Evolutionary conservation across 1,140 invertebrate genomes (phyloP).

Genomic region (Drosophila pruinosa): DNA sequence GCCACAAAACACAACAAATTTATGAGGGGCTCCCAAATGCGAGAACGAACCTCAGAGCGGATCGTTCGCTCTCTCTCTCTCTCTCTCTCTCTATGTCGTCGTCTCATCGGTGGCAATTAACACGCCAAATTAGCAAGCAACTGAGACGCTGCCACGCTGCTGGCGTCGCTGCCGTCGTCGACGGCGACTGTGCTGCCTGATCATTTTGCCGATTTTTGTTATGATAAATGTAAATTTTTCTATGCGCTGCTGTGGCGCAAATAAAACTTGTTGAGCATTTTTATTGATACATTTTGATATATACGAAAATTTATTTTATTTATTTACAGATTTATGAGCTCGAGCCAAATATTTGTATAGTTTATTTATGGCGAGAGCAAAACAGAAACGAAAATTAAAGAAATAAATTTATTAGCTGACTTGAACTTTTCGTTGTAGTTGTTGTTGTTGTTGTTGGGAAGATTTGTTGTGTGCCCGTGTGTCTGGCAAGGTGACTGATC

Average conservation of each 20-base stretch:
- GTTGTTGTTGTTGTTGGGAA: slow-evolving; percentile 23
- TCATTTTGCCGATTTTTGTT: slow-evolving; percentile 39
- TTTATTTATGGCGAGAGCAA: slow-evolving; percentile 69
- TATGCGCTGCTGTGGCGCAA: slow-evolving; percentile 22
- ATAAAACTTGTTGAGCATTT: slow-evolving; percentile 79
- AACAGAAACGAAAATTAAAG: slow-evolving; percentile 27
- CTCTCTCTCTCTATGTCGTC: slow-evolving; percentile 21
- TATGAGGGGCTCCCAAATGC: slow-evolving; percentile 57
- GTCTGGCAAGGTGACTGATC: slow-evolving; percentile 68
- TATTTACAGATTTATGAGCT: slow-evolving; percentile 80
- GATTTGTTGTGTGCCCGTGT: slow-evolving; percentile 32
- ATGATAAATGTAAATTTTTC: slow-evolving; percentile 60
- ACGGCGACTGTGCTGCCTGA: slow-evolving; percentile 6
- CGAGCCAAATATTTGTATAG: slow-evolving; percentile 75
- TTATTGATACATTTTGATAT: slow-evolving; percentile 79
- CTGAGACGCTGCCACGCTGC: slow-evolving; percentile 21
- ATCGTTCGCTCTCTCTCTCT: slow-evolving; percentile 20
- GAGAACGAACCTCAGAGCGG: neutral
- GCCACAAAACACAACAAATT: slow-evolving; percentile 76
- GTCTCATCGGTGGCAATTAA: slow-evolving; percentile 70
- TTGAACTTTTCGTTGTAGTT: slow-evolving; percentile 52
- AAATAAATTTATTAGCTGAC: slow-evolving; percentile 72
- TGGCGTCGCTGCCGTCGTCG: slow-evolving; percentile 1
- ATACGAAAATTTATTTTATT: slow-evolving; percentile 77
- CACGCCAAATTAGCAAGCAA: slow-evolving; percentile 74